Percentiles rank a stretch among this genome's conserved stretches.
phyloP scores from a whole-genome alignment of 2,797 vertebrate genomes.

The Manis javanica region DNA sequence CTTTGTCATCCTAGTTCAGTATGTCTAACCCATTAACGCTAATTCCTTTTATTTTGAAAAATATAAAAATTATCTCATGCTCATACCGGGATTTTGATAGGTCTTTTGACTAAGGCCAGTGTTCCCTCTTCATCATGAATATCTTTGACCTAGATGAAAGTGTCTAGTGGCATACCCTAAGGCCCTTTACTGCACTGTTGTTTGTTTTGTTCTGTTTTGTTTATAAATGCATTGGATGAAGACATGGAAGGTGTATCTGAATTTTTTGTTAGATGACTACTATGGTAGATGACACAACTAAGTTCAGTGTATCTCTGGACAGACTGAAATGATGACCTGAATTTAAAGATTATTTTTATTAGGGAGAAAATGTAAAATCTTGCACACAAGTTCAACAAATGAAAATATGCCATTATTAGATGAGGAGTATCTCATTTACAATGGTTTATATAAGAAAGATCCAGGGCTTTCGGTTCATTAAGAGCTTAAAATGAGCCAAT shows the following conservation, averaged over 20 bases:
- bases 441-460: background rate
- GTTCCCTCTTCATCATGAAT: background rate
- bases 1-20: background rate
- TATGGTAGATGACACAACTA: background rate
- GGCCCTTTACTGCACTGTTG: background rate
- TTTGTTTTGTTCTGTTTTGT: background rate
- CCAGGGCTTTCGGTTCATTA: constrained; percentile 40
- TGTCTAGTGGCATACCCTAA: background rate
- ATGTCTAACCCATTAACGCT: background rate
- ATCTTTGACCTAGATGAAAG: background rate
- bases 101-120: background rate
- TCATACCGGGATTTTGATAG: background rate
- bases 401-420: background rate
- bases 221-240: background rate
- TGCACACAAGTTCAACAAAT: background rate
- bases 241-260: background rate
- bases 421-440: background rate
- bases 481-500: constrained; percentile 55
- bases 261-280: background rate
- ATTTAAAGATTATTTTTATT: constrained; percentile 34
- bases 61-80: background rate
- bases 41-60: constrained; percentile 29
- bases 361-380: constrained; percentile 9
- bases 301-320: background rate
- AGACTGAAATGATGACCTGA: background rate